Conservation (phyloP, 2,797 vertebrate species). For the Todus mexicanus region DNA sequence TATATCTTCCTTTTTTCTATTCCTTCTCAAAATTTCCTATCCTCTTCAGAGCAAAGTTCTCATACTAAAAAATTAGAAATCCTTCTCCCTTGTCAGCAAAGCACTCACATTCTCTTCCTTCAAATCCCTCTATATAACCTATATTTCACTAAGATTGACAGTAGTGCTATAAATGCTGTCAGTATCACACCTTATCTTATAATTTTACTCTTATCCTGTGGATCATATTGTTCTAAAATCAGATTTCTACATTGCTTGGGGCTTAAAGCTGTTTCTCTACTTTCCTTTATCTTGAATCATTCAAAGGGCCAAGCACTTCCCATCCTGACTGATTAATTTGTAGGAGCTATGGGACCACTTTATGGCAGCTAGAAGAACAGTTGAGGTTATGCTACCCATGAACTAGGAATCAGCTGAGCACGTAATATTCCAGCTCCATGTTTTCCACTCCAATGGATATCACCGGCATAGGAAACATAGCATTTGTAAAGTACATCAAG, state of each 20-base stretch:
- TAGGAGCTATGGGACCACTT: not conserved
- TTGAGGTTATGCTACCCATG: not conserved
- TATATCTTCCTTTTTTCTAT: not conserved
- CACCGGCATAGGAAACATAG: not conserved
- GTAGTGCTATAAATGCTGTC: conserved; percentile 10
- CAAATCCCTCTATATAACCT: conserved; percentile 17
- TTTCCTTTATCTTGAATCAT: conserved; percentile 1
- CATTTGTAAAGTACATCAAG: not conserved
- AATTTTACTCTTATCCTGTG: conserved; percentile 23
- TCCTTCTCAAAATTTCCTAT: not conserved
- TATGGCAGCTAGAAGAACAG: not conserved
- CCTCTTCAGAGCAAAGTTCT: conserved; percentile 1
- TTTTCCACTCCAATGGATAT: not conserved
- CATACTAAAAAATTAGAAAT: not conserved
- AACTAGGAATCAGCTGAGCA: not conserved
- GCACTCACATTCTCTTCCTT: not conserved
- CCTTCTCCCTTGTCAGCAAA: not conserved
- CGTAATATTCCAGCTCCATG: not conserved
- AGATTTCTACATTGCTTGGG: conserved; percentile 34
- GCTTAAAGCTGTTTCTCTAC: not conserved
- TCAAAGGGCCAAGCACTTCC: not conserved
- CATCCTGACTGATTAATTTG: not conserved
- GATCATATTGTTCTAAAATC: conserved; percentile 28
- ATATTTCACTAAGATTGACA: conserved; percentile 43
- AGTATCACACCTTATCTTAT: conserved; percentile 20